Conservation (phyloP, 2,797 vertebrate genomes). For the Anabas testudineus region DNA sequence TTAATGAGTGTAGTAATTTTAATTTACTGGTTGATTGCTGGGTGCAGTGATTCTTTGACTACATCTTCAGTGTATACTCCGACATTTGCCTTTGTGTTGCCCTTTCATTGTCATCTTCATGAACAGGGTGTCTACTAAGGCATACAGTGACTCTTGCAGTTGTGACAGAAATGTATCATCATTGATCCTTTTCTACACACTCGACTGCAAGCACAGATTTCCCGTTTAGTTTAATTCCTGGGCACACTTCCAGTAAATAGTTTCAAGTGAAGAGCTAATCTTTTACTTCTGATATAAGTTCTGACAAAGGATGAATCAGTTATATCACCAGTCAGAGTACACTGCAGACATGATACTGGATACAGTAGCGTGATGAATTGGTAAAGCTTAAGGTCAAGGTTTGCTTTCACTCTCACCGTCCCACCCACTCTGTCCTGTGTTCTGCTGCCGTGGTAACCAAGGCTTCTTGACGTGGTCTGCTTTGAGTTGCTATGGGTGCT, state of each 20-base stretch:
- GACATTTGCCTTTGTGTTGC: conserved; percentile 79
- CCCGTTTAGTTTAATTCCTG: not conserved
- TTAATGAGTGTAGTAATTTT: no score
- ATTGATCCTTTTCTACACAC: conserved; percentile 59
- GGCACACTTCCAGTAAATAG: not conserved
- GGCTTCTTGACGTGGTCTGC: not conserved
- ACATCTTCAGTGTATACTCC: not conserved
- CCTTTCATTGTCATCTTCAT: conserved; percentile 64
- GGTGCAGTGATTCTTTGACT: not conserved
- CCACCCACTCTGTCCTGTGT: conserved; percentile 32
- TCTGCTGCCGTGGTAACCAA: conserved; percentile 63
- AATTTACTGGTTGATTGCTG: no score
- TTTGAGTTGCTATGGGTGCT: conserved; percentile 33
- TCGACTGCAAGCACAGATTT: conserved; percentile 58
- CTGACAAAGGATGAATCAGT: not conserved
- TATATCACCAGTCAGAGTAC: not conserved
- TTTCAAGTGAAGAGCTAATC: not conserved
- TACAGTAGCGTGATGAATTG: not conserved
- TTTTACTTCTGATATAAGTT: not conserved
- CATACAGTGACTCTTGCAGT: conserved; percentile 73
- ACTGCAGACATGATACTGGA: not conserved
- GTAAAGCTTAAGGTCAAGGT: conserved; percentile 38
- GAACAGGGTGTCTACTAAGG: conserved; percentile 79
- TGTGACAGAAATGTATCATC: conserved; percentile 64
- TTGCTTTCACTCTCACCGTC: conserved; percentile 12